Conservation (phyloP, 2,797 vertebrate species). For the Cynopterus sphinx region DNA sequence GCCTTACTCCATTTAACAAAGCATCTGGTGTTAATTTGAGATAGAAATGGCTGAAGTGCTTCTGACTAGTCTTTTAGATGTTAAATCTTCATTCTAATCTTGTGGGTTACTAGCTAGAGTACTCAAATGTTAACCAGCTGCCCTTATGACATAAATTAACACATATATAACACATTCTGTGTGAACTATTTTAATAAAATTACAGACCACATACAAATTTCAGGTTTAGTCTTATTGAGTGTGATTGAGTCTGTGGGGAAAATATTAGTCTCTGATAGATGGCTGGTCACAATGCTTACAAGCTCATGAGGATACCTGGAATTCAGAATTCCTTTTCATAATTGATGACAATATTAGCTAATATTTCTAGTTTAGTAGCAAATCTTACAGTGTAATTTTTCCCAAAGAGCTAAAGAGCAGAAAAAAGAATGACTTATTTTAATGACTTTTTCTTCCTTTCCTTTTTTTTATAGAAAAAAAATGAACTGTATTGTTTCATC, state of each 20-base stretch:
- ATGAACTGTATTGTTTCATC: background rate
- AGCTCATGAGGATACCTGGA: background rate
- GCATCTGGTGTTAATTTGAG: background rate
- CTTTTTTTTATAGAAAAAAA: background rate
- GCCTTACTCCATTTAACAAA: background rate
- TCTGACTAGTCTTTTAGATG: background rate
- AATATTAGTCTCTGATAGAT: background rate
- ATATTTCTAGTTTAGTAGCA: background rate
- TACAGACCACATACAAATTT: background rate
- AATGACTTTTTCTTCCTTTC: background rate
- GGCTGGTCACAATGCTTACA: background rate
- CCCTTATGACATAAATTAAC: background rate
- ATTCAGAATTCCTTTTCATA: slow-evolving; percentile 21
- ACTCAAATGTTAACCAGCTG: background rate
- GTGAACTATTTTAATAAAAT: slow-evolving; percentile 7
- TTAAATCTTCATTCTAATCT: background rate
- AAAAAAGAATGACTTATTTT: background rate
- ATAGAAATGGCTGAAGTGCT: background rate
- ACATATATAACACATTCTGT: background rate
- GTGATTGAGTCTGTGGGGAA: background rate
- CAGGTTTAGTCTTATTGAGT: background rate
- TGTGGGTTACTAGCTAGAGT: background rate
- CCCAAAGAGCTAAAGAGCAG: background rate
- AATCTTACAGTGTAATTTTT: background rate
- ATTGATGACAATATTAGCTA: background rate